These are phyloP conservation scores for Danionella cerebrum DNA, from an alignment of 2,113 vertebrate species.

Conservation along the genomic window DNA sequence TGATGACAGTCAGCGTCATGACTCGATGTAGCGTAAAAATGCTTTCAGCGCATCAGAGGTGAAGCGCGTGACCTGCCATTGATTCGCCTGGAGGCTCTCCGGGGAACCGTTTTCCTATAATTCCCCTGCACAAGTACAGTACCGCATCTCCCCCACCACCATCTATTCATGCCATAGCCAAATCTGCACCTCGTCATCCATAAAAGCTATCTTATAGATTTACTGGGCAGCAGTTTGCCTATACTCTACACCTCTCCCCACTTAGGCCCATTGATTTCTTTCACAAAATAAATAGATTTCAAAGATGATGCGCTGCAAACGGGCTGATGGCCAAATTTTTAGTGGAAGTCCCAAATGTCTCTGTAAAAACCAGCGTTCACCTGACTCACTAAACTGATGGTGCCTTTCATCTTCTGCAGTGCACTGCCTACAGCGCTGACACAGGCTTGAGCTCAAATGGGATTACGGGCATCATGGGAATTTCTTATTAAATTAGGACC, in stretches of 20 bases:
- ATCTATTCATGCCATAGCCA: background rate
- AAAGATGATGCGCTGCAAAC: constrained; percentile 66
- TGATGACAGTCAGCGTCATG: constrained; percentile 49
- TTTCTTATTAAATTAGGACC: constrained; percentile 20
- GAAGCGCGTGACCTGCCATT: constrained; percentile 53
- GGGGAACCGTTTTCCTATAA: constrained; percentile 29
- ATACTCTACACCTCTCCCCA: constrained; percentile 53
- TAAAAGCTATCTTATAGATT: background rate
- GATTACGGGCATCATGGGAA: constrained; percentile 21
- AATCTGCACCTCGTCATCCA: background rate
- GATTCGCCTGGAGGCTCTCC: constrained; percentile 35
- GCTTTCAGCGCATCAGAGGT: constrained; percentile 52
- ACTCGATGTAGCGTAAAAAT: constrained; percentile 61
- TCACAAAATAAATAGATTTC: constrained; percentile 70
- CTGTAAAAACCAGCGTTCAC: constrained; percentile 36
- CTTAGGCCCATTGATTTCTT: constrained; percentile 68
- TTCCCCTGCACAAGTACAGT: background rate
- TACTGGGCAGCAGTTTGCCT: background rate
- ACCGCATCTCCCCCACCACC: background rate
- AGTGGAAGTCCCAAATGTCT: constrained; percentile 56
- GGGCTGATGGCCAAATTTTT: constrained; percentile 57
- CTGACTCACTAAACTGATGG: constrained; percentile 12
- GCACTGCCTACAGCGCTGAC: constrained; percentile 17
- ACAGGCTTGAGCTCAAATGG: background rate
- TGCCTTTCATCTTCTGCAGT: constrained; percentile 6